A percentile compares a stretch with the other conserved stretches of the same genome.
These are phyloP conservation scores for Drosophila serrata DNA, from an alignment of 1,140 invertebrate species.

Conservation along the genomic window DNA sequence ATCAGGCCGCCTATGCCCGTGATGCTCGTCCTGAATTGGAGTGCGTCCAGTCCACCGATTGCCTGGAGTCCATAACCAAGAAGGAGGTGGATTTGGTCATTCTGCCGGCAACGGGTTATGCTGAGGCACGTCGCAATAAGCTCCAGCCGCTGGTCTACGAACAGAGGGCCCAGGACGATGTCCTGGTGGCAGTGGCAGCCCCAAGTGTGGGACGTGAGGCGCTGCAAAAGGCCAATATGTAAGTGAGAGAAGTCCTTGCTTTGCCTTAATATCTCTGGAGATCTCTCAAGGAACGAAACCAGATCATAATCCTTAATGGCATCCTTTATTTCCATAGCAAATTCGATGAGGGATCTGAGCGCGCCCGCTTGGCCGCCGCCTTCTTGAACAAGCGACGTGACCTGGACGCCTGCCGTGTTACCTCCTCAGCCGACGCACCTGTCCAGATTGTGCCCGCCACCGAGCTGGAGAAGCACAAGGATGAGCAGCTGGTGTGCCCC, in stretches of 20 bases:
- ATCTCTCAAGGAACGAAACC: too few species aligned
- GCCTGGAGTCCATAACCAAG: constrained; percentile 88
- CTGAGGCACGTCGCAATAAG: constrained; percentile 49
- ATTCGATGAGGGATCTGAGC: constrained; percentile 58
- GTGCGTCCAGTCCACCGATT: constrained; percentile 88
- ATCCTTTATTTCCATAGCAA: constrained; percentile 36
- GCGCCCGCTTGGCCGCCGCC: constrained; percentile 57
- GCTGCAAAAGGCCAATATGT: constrained; percentile 68
- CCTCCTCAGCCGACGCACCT: constrained; percentile 46
- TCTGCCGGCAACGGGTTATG: constrained; percentile 35
- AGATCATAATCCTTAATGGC: neutral
- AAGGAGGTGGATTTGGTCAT: constrained; percentile 66
- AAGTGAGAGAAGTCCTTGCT: constrained; percentile 31
- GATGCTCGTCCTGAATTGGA: constrained; percentile 90
- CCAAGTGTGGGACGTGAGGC: constrained; percentile 54
- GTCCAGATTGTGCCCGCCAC: constrained; percentile 63
- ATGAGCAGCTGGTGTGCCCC: constrained; percentile 74
- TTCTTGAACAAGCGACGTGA: constrained; percentile 73
- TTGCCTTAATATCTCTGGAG: neutral
- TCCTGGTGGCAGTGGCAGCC: constrained; percentile 72
- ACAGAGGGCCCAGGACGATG: constrained; percentile 53
- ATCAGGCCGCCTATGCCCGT: constrained; percentile 89
- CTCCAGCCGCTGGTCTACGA: constrained; percentile 76
- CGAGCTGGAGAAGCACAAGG: constrained; percentile 70
- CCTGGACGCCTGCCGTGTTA: constrained; percentile 48